Base-by-base conservation (phyloP, 2,797 vertebrate genomes). In the Graptemys geographica region DNA sequence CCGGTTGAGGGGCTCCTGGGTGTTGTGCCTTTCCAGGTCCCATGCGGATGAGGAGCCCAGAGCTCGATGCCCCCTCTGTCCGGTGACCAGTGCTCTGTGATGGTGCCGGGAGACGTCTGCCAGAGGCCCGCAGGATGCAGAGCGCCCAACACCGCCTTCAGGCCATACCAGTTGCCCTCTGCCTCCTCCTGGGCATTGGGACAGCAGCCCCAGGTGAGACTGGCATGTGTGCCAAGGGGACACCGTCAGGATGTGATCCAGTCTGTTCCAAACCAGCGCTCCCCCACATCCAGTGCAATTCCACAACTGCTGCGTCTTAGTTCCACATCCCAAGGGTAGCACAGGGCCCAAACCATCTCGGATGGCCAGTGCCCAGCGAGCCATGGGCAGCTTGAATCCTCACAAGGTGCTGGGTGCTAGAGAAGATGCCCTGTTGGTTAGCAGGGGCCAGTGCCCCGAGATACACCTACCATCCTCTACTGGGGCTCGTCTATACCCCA, bases 91-190 rank as follows among this genome's bases (percentile, higher is more conserved):
- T 8, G 16, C 18, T n/a, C 16, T 19, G 33, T 18, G 59, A 4
- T 2, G 5, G 59, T 62, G 31, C 59, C 13, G 2, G 31, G 31
- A 18, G 59, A 16, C 3, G 11, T 41, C 21, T 11, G 12, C 44
- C 12, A 13, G 74, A 31, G 44, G 25, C 74, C 41, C 11, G 2
- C 27, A 15, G 74, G 27, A 78, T 47, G 74, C 13, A 44, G 44
- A 28, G 12, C 27, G 1, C 41, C 44, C 27, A 2, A 6, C 4
- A 6, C 27, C 1, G 2, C 44, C 9, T 15, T 44, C 41, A 9
- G 41, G 25, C 74, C 44, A 5, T 78, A 27, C 6, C 27, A 4
- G 12, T 78, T 5, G 27, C 44, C 74, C 7, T 78, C 74, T 49
- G 25, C 44, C 44, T 78, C 6, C 74, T 78, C 44, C 74, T 78